phyloP scores from a whole-genome alignment of 2,113 vertebrate genomes.

The Genyomyrus donnyi region DNA sequence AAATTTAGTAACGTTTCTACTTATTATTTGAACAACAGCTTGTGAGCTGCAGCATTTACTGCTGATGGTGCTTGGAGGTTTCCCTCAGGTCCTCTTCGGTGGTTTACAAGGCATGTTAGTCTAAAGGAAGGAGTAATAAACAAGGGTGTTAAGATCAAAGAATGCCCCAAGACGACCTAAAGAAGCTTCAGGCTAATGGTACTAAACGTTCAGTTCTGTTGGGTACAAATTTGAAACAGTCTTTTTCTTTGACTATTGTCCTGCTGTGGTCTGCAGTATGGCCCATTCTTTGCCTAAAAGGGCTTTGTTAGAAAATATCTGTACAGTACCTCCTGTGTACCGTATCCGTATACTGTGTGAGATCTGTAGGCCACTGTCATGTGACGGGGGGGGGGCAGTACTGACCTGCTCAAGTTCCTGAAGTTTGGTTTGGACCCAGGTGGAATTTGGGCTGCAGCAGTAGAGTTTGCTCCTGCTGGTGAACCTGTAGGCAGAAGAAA shows the following conservation, averaged over 20 bases:
- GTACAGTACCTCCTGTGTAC: background rate
- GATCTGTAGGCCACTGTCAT: background rate
- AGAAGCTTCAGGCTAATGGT: background rate
- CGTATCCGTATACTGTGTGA: background rate
- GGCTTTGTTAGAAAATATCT: background rate
- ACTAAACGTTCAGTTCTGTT: background rate
- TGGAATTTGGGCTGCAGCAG: background rate
- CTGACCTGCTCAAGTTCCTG: background rate
- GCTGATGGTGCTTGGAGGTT: background rate
- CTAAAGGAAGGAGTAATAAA: background rate
- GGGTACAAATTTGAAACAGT: background rate
- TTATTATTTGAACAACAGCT: background rate
- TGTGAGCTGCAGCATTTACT: background rate
- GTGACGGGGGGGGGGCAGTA: background rate
- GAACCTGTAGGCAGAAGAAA: background rate
- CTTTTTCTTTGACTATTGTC: background rate
- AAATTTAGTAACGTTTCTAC: background rate
- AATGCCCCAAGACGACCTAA: background rate
- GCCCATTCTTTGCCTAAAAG: background rate
- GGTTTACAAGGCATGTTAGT: background rate
- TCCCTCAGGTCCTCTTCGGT: background rate
- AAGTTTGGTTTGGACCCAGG: background rate
- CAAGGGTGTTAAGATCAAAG: background rate
- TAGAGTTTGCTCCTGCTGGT: background rate
- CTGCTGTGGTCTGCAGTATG: background rate